Evolutionary conservation across 2,888 invertebrate species (phyloP), one percentile per base, ranked within the genome.

Genomic region (Heteromyza rotundicornis): DNA sequence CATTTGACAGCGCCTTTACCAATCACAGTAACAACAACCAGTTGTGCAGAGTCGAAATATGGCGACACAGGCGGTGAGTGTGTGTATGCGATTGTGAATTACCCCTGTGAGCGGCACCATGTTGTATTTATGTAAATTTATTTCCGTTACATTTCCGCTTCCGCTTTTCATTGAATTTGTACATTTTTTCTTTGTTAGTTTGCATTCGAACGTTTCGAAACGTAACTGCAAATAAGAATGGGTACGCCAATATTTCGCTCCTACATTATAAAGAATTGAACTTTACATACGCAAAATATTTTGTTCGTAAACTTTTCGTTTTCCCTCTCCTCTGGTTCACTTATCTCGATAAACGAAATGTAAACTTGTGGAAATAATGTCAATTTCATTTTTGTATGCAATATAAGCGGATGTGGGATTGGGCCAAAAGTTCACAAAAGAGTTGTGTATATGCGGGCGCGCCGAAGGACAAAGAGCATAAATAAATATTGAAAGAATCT

Each of bases 111-210:
- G 16, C 16, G n/a, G 32, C 50, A 50, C 57, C 57, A 52, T 58
- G 51, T 58, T 58, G 52, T 40, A 51, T 49, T 76, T 76, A 74
- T 74, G 74, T 75, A 74, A 74, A 74, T 76, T 74, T 76, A 76
- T 76, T 74, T 76, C 77, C 74, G 75, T 76, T 76, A 74, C 75
- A 74, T 76, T 74, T 74, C 75, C 74, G 74, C 68, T 40, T 74
- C 77, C 74, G 77, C 68, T 40, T 8, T 14, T 14, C n/a, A 40
- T n/a, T 40, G 40, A 14, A 40, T 32, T 32, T 32, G 32, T 32
- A 8, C 7, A 8, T 32, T 5, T 32, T 32, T 5, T 32, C 12
- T 5, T 32, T 32, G 32, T 32, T 32, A 32, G 7, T 32, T 32
- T 32, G 5, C n/a, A n/a, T n/a, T n/a, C n/a, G n/a, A n/a, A n/a